Evolutionary conservation across 2,888 invertebrate species (phyloP).

Genomic region (Temnothorax ravouxi): DNA sequence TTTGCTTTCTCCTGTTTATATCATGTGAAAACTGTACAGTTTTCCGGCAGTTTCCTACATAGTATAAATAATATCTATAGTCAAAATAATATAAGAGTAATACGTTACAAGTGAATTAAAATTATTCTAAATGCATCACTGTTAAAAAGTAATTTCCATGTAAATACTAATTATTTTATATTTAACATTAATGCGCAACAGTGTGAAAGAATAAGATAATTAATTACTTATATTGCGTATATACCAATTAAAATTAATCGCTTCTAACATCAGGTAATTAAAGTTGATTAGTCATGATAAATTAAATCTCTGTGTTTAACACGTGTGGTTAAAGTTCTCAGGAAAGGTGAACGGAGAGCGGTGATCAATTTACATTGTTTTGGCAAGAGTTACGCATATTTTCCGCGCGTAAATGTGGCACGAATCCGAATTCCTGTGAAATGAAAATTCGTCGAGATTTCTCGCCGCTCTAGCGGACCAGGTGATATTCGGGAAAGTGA

Average conservation of each 20-base stretch:
- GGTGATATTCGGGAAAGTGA: conserved; percentile 3
- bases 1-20: conserved; percentile 26
- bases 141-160: not conserved
- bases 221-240: not conserved
- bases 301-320: not conserved
- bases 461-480: conserved; percentile 26
- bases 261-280: not conserved
- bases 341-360: not conserved
- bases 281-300: not conserved
- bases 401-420: conserved; percentile 2
- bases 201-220: conserved; percentile 2
- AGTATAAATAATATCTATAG: not conserved
- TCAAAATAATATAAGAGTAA: not conserved
- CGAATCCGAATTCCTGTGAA: not conserved
- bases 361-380: conserved; percentile 1
- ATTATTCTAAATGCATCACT: not conserved
- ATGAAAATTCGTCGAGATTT: conserved; percentile 11
- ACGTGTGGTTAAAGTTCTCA: not conserved
- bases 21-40: not conserved
- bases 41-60: not conserved
- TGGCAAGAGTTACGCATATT: conserved; percentile 19
- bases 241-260: conserved; percentile 23
- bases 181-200: not conserved
- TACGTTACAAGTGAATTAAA: not conserved
- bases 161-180: not conserved